Conservation (phyloP, 2,888 invertebrate species). For the Pseudoips prasinana region DNA sequence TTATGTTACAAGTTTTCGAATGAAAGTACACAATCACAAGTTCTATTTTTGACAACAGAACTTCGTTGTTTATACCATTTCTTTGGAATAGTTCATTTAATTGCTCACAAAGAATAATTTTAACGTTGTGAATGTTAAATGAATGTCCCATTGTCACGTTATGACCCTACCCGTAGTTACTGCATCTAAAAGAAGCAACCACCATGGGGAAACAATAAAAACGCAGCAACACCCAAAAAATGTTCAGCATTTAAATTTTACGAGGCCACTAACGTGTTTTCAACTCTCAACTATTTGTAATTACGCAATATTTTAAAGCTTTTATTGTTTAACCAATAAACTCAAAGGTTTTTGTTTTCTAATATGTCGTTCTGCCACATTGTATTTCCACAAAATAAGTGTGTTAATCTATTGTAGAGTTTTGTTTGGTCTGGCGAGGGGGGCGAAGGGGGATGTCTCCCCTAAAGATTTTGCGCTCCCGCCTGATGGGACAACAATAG, state of each 20-base stretch:
- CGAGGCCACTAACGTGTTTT: constrained; percentile 8
- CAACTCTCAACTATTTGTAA: constrained; percentile 8
- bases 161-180: constrained; percentile 20
- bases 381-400: constrained; percentile 25
- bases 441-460: constrained; percentile 45
- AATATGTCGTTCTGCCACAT: constrained; percentile 10
- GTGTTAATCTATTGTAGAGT: constrained; percentile 41
- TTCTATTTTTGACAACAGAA: no score
- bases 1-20: background rate
- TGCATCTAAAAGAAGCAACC: constrained; percentile 14
- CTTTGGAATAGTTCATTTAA: constrained; percentile 20
- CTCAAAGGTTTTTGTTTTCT: constrained; percentile 4
- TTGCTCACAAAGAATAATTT: constrained; percentile 15
- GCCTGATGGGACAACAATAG: constrained; percentile 65
- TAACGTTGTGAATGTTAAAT: constrained; percentile 13
- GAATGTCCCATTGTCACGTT: constrained; percentile 29
- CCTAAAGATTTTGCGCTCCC: constrained; percentile 71
- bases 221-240: constrained; percentile 18
- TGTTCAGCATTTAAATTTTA: constrained; percentile 16
- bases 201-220: constrained; percentile 19
- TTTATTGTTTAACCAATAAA: constrained; percentile 6
- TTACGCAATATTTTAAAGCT: constrained; percentile 1
- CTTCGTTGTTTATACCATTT: constrained; percentile 4
- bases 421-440: constrained; percentile 26
- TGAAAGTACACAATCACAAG: background rate